Conservation (phyloP, 2,113 vertebrate species). For the Hiodon alosoides region DNA sequence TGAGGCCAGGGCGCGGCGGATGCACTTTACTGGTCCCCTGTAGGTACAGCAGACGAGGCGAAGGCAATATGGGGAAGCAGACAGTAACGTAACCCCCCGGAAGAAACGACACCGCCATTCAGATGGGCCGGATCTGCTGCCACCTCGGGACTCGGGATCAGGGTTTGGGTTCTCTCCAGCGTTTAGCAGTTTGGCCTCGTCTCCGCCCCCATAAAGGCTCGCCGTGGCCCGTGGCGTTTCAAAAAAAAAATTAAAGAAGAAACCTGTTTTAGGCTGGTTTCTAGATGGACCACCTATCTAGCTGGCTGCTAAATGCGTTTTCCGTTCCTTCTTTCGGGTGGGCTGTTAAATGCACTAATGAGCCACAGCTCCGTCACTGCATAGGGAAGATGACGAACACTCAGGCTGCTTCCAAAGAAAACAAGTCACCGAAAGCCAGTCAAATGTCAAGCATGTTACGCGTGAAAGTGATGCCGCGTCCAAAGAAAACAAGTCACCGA, state of each 20-base stretch:
- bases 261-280: neutral
- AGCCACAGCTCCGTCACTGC: too few relatives aligned
- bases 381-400: too few relatives aligned
- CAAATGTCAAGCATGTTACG: too few relatives aligned
- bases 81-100: slow-evolving; percentile 17
- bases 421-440: slow-evolving; percentile 52
- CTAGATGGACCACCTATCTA: neutral
- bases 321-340: neutral
- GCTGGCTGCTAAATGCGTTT: neutral
- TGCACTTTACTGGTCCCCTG: slow-evolving; percentile 21
- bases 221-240: neutral
- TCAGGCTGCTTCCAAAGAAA: too few relatives aligned
- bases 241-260: neutral
- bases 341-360: slow-evolving; percentile 6
- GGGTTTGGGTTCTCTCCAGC: neutral
- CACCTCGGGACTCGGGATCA: neutral
- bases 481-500: too few relatives aligned
- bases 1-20: slow-evolving; percentile 36
- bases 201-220: neutral
- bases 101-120: neutral
- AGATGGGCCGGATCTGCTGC: neutral
- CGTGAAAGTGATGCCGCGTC: too few relatives aligned
- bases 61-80: slow-evolving; percentile 15
- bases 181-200: neutral
- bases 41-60: slow-evolving; percentile 11